phyloP scores from a whole-genome alignment of 2,113 vertebrate species.

The Semnornis frantzii region DNA sequence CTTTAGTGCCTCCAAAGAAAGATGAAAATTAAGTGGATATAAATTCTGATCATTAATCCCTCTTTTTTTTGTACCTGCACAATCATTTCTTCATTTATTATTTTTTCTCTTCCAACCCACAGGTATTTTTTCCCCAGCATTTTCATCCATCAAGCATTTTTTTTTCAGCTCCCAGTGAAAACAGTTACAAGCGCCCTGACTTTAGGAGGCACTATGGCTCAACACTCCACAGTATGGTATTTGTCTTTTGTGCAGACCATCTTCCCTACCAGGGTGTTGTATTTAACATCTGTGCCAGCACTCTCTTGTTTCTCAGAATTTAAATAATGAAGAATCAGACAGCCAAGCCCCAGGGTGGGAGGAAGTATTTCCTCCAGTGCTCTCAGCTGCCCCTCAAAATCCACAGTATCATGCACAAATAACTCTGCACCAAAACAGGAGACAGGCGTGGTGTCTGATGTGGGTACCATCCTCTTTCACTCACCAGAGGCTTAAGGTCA shows the following conservation, averaged over 20 bases:
- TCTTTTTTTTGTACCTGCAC: background rate
- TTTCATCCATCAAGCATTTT: background rate
- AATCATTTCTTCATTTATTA: background rate
- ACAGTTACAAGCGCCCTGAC: background rate
- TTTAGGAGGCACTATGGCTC: background rate
- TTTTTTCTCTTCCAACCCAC: background rate
- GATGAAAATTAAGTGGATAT: background rate
- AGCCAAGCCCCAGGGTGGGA: background rate
- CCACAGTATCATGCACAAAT: background rate
- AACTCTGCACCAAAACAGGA: background rate
- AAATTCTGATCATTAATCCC: background rate
- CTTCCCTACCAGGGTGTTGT: background rate
- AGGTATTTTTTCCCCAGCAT: background rate
- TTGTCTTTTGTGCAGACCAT: background rate
- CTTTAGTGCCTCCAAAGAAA: background rate
- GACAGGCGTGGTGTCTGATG: background rate
- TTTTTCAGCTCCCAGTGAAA: background rate
- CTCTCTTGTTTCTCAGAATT: background rate
- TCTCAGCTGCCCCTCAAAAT: background rate
- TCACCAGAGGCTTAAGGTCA: background rate
- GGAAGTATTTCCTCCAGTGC: background rate
- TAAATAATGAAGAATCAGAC: background rate
- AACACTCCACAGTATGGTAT: rapidly evolving
- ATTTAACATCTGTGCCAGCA: background rate
- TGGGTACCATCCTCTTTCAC: background rate